Base-by-base conservation (phyloP, 2,888 invertebrate species). In the Tuta absoluta region DNA sequence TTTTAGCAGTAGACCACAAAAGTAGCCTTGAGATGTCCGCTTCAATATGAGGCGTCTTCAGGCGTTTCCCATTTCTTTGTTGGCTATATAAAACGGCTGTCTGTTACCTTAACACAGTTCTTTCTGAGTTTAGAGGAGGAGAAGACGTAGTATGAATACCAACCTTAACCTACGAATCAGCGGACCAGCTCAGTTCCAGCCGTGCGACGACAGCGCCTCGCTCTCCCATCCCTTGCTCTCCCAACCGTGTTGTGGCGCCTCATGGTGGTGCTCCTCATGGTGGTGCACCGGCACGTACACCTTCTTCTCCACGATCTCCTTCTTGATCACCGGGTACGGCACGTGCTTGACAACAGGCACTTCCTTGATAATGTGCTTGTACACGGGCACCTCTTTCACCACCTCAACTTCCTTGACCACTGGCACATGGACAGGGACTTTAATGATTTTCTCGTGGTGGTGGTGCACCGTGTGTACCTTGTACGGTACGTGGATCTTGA, bases 401-500 rank as follows among this genome's bases (percentile, higher is more conserved):
- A 91, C 88, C n/a, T 72, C 81, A 11, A 91, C 90, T 62, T 91
- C 90, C 60, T 91, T 91, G 17, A 88, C 78, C 0, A 91, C 90
- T 0, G 89, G 89, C 5, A 89, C 88, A 68, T 89, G 89, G 0
- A 87, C 85, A 0, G 89, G 89, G 0, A 85, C 81, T 60, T 82
- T 87, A 0, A 90, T 84, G 67, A 90, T 91, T n/a, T 82, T 81
- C 1, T 90, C 90, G 80, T 91, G 91, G 77, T 91, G 91, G 67
- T 91, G 91, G 71, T 91, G 91, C 72, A 90, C 77, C 0, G 90
- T 91, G 75, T 90, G 90, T 45, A 91, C 75, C 70, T 91, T 91
- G 85, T 91, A 91, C 0, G 91, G 91, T 0, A 91, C 91, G 79
- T 91, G 91, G 78, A 91, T 91, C 21, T 85, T 90, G 4, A 91